phyloP scores from a whole-genome alignment of 2,113 vertebrate species.

The Heteronetta atricapilla region DNA sequence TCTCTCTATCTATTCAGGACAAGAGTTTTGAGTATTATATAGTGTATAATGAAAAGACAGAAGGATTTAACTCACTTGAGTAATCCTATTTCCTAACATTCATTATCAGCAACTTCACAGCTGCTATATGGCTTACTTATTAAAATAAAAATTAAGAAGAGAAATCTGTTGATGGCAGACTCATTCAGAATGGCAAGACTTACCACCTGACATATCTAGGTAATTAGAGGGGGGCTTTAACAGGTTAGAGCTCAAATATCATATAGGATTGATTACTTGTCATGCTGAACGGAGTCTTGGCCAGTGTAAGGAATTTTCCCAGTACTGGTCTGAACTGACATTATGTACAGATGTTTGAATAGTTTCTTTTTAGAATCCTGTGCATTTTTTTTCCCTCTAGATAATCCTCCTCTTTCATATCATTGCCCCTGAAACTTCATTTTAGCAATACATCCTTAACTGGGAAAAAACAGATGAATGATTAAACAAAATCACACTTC shows the following conservation, averaged over 20 bases:
- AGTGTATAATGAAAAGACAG: conserved; percentile 5
- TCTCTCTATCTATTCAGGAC: conserved; percentile 4
- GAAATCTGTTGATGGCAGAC: conserved; percentile 54
- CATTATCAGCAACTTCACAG: conserved; percentile 65
- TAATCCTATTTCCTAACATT: conserved; percentile 61
- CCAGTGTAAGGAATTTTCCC: background rate
- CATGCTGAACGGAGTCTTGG: background rate
- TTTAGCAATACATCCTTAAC: background rate
- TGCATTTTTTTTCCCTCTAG: background rate
- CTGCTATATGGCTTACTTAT: conserved; percentile 36
- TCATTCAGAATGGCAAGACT: conserved; percentile 38
- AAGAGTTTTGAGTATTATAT: background rate
- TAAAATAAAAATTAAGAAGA: conserved; percentile 56
- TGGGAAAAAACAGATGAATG: background rate
- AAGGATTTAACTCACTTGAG: conserved; percentile 62
- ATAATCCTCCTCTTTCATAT: background rate
- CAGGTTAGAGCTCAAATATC: conserved; percentile 19
- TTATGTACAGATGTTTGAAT: background rate
- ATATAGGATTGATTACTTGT: conserved; percentile 2
- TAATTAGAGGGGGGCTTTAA: conserved; percentile 22
- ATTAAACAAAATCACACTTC: background rate
- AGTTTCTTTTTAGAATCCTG: background rate
- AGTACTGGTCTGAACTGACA: background rate
- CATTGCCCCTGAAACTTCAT: background rate
- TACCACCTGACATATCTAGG: conserved; percentile 6